phyloP scores from a whole-genome alignment of 2,888 invertebrate species.

The Griposia aprilina region DNA sequence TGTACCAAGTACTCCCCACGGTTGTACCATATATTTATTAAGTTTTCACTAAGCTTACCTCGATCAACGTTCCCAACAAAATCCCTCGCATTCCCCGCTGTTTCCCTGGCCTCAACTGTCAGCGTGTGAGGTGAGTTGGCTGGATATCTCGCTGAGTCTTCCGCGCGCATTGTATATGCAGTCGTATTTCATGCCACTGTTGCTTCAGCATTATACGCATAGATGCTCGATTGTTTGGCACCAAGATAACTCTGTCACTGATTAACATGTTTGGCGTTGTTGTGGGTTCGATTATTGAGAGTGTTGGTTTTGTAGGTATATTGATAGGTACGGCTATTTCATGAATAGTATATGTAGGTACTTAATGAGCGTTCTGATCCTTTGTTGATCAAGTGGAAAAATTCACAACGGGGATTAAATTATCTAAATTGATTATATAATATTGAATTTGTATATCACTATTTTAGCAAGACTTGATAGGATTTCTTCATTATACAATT shows the following conservation, averaged over 20 bases:
- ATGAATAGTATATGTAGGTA: background rate
- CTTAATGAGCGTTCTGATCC: background rate
- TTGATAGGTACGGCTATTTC: too few species aligned
- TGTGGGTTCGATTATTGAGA: background rate
- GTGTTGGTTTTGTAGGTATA: background rate
- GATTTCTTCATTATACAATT: background rate
- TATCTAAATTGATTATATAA: background rate
- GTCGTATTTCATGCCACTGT: conserved; percentile 59
- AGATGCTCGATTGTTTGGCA: conserved; percentile 36
- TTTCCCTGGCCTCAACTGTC: conserved; percentile 58
- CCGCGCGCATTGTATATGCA: conserved; percentile 70
- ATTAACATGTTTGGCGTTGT: conserved; percentile 18
- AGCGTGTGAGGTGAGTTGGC: conserved; percentile 69
- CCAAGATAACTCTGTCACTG: conserved; percentile 40
- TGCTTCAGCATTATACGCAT: conserved; percentile 56
- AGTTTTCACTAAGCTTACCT: background rate
- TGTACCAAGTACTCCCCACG: background rate
- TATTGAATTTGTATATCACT: background rate
- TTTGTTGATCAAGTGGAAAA: background rate
- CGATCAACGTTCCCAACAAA: background rate
- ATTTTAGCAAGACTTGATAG: background rate
- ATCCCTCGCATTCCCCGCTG: conserved; percentile 16
- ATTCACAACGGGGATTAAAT: background rate
- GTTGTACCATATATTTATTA: background rate
- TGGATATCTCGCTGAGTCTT: conserved; percentile 71